Evolutionary conservation across 1,140 invertebrate genomes (phyloP), one percentile per base, ranked within the genome.

Genomic region (Agrypnia vestita): DNA sequence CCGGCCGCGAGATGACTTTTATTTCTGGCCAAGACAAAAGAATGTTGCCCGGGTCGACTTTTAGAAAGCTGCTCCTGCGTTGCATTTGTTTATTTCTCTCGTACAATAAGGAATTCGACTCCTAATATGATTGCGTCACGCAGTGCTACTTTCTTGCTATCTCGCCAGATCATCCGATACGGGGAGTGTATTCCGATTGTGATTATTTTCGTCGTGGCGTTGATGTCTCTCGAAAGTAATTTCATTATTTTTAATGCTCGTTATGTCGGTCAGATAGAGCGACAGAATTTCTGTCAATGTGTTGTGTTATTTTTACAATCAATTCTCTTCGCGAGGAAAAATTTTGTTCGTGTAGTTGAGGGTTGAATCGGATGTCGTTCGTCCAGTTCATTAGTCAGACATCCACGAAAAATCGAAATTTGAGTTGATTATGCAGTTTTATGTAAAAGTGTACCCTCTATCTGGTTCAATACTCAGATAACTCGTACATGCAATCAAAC

Each of bases 11-110:
- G 62, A 79, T 80, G 73, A 80, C 79, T 76, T 46, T 80, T 61
- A 62, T 53, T 64, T 76, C 77, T 61, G 15, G 53, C 47, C 72
- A 71, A 75, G 55, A 80, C 74, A 77, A 80, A 76, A 80, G 64
- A 72, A 61, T 73, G 51, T 25, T 73, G 73, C 69, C 46, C 44
- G 53, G 69, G 35, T 72, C 56, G 53, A 73, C 53, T 80, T 80
- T 80, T 80, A 59, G 79, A 80, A 76, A 80, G 79, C 69, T 72
- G 62, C 73, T 43, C 49, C 72, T 77, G 25, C 47, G 55, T 67
- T 44, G 1, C 61, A 47, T 35, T 73, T 62, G 35, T 76, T 72
- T 77, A 43, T 72, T 80, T 71, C 35, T 64, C 46, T 81, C 11
- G 44, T 47, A n/a, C 1, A 15, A 47, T 12, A 69, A 21, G 10